Evolutionary conservation across 2,113 vertebrate genomes (phyloP).

Genomic region (Campylorhamphus procurvoides): DNA sequence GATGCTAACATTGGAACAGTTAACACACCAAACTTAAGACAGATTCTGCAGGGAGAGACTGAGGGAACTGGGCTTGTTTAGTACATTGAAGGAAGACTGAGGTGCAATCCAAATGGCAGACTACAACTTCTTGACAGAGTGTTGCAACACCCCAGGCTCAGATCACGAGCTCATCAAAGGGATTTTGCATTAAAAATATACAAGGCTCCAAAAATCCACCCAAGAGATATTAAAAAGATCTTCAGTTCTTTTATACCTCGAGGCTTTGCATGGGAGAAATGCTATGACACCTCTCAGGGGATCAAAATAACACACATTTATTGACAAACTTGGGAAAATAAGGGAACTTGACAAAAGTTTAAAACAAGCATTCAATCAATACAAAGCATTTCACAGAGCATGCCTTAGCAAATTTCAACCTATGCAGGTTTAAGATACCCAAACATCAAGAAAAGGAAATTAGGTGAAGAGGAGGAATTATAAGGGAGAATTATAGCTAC

Average conservation of each 20-base stretch:
- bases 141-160: no score
- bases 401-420: neutral
- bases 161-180: no score
- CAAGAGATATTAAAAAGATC: no score
- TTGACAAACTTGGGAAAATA: neutral
- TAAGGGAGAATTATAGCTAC: neutral
- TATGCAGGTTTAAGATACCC: neutral
- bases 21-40: neutral
- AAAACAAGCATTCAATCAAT: neutral
- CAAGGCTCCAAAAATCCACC: no score
- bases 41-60: neutral
- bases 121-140: no score
- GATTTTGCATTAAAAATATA: no score
- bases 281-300: neutral
- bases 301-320: neutral
- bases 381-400: neutral
- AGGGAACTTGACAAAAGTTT: neutral
- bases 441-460: neutral
- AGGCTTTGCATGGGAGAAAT: no score
- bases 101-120: neutral
- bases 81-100: neutral
- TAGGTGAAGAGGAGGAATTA: neutral
- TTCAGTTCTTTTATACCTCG: no score
- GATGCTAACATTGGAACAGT: neutral
- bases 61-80: neutral